Conservation (phyloP, 1,140 invertebrate genomes). For the Ruditapes philippinarum region DNA sequence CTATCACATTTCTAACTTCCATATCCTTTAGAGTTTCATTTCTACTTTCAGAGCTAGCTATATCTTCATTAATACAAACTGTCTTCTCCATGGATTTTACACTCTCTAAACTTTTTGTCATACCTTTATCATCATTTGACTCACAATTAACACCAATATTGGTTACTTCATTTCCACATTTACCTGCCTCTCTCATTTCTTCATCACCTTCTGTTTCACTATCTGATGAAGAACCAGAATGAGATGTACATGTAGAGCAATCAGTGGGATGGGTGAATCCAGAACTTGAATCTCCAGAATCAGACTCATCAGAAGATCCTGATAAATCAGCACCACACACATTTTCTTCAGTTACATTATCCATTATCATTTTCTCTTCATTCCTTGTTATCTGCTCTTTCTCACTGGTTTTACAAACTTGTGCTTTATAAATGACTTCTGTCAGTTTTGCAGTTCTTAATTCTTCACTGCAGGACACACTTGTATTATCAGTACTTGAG, state of each 20-base stretch:
- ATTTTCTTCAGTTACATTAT: neutral
- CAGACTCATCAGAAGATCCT: neutral
- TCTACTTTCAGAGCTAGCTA: neutral
- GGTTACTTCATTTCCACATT: neutral
- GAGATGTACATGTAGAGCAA: conserved; percentile 21
- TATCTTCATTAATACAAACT: neutral
- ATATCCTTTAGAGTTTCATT: neutral
- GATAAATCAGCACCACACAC: neutral
- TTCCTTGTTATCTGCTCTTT: neutral
- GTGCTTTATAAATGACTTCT: no score
- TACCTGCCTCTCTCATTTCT: no score
- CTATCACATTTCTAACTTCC: neutral
- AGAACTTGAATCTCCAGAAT: neutral
- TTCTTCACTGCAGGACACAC: no score
- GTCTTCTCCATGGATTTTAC: no score
- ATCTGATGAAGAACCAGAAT: neutral
- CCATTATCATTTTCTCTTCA: neutral
- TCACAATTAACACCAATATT: neutral
- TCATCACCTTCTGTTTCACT: neutral
- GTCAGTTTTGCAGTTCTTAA: no score
- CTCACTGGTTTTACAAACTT: no score
- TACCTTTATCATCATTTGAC: neutral
- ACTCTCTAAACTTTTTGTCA: neutral
- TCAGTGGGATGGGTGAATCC: neutral
- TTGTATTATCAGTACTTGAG: neutral